Evolutionary conservation across 1,140 invertebrate genomes (phyloP).

Genomic region (Dysdera silvatica): DNA sequence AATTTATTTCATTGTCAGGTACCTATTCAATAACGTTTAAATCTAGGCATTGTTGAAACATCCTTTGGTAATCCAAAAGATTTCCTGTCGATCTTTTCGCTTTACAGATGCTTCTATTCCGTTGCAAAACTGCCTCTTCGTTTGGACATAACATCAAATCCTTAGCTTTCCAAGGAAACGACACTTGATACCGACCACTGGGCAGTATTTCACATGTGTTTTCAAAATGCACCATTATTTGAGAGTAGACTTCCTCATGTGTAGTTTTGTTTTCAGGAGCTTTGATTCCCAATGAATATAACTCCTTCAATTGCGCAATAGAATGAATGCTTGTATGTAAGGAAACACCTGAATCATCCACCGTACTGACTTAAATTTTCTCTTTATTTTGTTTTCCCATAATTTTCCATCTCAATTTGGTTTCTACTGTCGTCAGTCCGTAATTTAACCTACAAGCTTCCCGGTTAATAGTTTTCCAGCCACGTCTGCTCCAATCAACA

Average conservation of each 20-base stretch:
- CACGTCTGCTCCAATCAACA: neutral
- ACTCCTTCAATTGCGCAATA: neutral
- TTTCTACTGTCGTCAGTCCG: neutral
- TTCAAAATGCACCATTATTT: neutral
- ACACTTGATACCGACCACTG: neutral
- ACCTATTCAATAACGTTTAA: constrained; percentile 16
- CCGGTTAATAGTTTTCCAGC: constrained; percentile 5
- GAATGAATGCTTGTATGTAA: neutral
- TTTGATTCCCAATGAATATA: constrained; percentile 5
- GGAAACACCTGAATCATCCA: neutral
- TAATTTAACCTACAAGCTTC: constrained; percentile 1
- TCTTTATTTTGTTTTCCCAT: neutral
- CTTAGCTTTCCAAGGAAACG: neutral
- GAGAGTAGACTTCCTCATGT: neutral
- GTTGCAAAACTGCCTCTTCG: neutral
- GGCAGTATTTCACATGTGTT: neutral
- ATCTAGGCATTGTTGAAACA: neutral
- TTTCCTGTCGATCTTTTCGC: no score
- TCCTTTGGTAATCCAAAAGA: neutral
- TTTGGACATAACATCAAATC: neutral
- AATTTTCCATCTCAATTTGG: neutral
- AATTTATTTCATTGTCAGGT: neutral
- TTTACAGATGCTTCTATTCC: neutral
- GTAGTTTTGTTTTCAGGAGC: neutral
- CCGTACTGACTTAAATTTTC: neutral